These are phyloP conservation scores for Rosalia funebris DNA, from an alignment of 2,888 invertebrate species.

Conservation along the genomic window DNA sequence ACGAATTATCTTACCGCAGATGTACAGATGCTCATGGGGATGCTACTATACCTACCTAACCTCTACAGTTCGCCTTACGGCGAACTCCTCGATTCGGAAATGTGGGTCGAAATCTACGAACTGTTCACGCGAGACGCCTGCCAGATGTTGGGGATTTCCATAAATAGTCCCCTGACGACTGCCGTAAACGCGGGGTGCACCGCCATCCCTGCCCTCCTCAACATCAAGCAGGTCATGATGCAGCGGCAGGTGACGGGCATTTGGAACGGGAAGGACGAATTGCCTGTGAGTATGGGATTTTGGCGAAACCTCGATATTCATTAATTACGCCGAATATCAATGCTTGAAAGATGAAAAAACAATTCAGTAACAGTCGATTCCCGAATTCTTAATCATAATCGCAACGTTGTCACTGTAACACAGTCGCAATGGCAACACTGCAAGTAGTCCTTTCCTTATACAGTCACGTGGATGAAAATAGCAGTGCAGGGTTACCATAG, in stretches of 20 bases:
- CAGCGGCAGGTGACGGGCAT: slow-evolving; percentile 90
- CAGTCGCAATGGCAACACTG: too few relatives aligned
- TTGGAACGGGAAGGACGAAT: slow-evolving; percentile 94
- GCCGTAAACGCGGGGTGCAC: slow-evolving; percentile 93
- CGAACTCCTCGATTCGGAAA: slow-evolving; percentile 69
- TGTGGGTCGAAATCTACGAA: slow-evolving; percentile 89
- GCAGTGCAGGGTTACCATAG: too few relatives aligned
- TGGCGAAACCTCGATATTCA: too few relatives aligned
- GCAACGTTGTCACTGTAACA: too few relatives aligned
- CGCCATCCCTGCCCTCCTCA: slow-evolving; percentile 92
- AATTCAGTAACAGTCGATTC: too few relatives aligned
- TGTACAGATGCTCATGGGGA: slow-evolving; percentile 87
- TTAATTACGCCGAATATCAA: background rate
- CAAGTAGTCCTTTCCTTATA: too few relatives aligned
- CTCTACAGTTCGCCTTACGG: slow-evolving; percentile 83
- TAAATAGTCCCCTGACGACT: slow-evolving; percentile 89
- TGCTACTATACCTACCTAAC: slow-evolving; percentile 79
- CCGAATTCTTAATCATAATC: too few relatives aligned
- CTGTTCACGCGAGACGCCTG: slow-evolving; percentile 94
- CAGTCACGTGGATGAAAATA: too few relatives aligned
- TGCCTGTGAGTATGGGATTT: slow-evolving; percentile 89
- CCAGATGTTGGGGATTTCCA: slow-evolving; percentile 86
- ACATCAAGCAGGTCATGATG: slow-evolving; percentile 92
- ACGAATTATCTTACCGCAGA: too few relatives aligned
- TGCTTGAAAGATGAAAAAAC: too few relatives aligned